Percentiles rank a stretch among this genome's conserved stretches.
Conservation (phyloP, 2,888 invertebrate genomes). For the Trissoscelio sp. region DNA sequence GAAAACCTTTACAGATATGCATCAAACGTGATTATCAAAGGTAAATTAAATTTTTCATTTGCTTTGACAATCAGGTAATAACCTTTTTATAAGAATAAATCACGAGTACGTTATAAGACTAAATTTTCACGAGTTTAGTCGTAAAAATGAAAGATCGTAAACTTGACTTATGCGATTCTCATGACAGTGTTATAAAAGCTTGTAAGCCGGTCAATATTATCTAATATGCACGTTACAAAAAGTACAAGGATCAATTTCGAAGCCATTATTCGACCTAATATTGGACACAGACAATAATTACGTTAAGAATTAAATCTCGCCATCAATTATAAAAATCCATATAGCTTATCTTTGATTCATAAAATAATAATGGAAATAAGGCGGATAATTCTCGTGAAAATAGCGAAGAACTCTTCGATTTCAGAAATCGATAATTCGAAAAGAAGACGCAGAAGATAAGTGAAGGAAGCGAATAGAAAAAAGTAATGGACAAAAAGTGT, state of each 20-base stretch:
- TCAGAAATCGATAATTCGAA: constrained; percentile 1
- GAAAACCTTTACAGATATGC: too few relatives aligned
- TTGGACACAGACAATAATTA: not conserved
- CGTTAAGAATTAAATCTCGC: not conserved
- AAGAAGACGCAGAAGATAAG: not conserved
- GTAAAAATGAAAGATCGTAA: constrained; percentile 35
- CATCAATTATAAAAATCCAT: not conserved
- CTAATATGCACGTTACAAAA: constrained; percentile 6
- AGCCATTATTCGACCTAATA: not conserved
- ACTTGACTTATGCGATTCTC: constrained; percentile 34
- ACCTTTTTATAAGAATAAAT: constrained; percentile 35
- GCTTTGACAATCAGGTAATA: not conserved
- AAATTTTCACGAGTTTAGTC: constrained; percentile 22
- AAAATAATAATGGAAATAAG: not conserved
- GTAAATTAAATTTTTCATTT: not conserved
- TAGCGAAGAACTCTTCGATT: not conserved
- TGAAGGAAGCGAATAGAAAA: not conserved
- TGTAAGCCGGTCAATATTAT: constrained; percentile 7
- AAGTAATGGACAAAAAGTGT: not conserved
- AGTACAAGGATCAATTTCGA: not conserved
- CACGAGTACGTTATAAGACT: constrained; percentile 25
- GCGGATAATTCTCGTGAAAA: not conserved
- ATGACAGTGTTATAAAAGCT: constrained; percentile 17
- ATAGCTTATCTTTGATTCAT: not conserved
- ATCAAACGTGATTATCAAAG: not conserved